Base-by-base conservation (phyloP, 1,140 invertebrate genomes). In the Chionoecetes opilio region DNA sequence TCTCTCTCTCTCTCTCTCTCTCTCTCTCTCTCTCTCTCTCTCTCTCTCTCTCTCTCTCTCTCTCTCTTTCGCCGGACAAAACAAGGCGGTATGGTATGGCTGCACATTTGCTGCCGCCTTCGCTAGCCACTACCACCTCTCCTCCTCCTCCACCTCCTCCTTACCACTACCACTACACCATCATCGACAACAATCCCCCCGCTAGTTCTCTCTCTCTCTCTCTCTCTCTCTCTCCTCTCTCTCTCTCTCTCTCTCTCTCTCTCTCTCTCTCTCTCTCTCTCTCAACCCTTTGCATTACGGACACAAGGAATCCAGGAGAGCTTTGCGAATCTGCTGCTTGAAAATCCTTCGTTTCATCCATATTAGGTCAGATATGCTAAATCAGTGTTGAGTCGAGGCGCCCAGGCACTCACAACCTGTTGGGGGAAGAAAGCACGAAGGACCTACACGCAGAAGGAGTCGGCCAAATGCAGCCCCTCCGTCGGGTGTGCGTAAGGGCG, bases 341-440 rank as follows among this genome's bases (percentile, higher is more conserved):
- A 37, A 82, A 94, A 82, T 94, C 37, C 93, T 46, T 29, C 86
- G 41, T 41, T 89, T 88, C 86, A 35, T 63, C 85, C 93, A 37
- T 94, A 94, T 94, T 94, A 89, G 93, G 93, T 26, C 53, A 88
- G 93, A 89, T 94, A 94, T 94, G 93, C 87, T 94, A 94, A 94
- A 94, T 94, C 93, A 88, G 85, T 82, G 41, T 89, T 31, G 38
- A 53, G 88, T 53, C 91, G 21, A 37, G 41, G 93, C 85, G 29
- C 85, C 86, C 93, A 35, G 75, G 93, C 53, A 94, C 93, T 94
- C 89, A 94, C 31, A 88, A 34, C 17, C 9, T 31, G 85, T 29
- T 31, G 41, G 86, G 37, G 26, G n/a, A 82, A 9, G 41, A 6
- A 32, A 35, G 14, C 32, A 17, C 14, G 17, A 88, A 29, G 34